Conservation (phyloP, 2,888 invertebrate genomes). For the Lasioglossum morio region DNA sequence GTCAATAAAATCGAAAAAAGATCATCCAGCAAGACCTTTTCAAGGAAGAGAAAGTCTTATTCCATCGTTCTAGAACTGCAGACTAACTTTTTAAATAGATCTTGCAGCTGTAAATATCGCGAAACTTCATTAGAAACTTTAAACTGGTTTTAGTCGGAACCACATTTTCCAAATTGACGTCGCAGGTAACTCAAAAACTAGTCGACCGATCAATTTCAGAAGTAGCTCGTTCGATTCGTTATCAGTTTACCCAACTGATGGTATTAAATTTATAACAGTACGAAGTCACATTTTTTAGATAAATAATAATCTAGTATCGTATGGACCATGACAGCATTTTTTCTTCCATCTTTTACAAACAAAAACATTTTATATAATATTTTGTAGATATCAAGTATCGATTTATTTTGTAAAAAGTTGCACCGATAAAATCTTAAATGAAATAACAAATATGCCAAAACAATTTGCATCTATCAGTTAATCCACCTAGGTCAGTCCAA, state of each 20-base stretch:
- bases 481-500: no score
- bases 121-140: background rate
- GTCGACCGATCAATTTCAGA: background rate
- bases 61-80: background rate
- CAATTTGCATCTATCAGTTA: no score
- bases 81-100: slow-evolving; percentile 1
- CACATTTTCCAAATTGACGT: background rate
- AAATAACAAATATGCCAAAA: no score
- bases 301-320: background rate
- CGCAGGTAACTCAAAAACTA: background rate
- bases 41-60: background rate
- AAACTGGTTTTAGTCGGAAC: background rate
- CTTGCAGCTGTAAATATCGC: background rate
- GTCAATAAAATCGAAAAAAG: background rate
- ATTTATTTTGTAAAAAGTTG: no score
- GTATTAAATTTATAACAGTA: background rate
- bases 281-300: background rate
- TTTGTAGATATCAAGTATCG: no score
- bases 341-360: no score
- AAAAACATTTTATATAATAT: no score
- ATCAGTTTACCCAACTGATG: background rate
- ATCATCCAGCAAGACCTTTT: background rate
- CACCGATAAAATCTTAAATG: no score
- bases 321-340: no score
- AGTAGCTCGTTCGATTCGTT: background rate